A percentile compares a stretch with the other conserved stretches of the same genome.
Conservation (phyloP, 2,888 invertebrate species). For the Trypoxylon attenuatum region DNA sequence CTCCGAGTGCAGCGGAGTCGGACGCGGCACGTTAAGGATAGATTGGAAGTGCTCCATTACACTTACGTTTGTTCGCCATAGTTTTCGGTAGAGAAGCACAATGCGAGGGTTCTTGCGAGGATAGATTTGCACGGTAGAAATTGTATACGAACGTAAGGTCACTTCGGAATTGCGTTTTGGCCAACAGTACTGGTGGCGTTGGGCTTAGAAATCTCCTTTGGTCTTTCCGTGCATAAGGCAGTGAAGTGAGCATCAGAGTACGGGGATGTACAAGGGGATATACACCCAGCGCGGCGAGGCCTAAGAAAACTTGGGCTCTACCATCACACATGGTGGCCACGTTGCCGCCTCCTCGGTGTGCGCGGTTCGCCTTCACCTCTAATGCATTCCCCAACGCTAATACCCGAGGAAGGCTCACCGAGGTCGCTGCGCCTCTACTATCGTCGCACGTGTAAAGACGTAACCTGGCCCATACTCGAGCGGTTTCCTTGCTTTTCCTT, state of each 20-base stretch:
- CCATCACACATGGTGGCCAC: conserved; percentile 70
- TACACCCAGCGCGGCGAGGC: conserved; percentile 54
- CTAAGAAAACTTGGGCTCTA: conserved; percentile 56
- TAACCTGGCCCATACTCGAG: conserved; percentile 37
- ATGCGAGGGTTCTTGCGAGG: too few relatives aligned
- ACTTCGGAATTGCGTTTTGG: too few relatives aligned
- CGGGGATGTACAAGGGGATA: conserved; percentile 39
- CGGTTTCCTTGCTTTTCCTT: conserved; percentile 5
- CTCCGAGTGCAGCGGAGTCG: neutral
- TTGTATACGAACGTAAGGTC: too few relatives aligned
- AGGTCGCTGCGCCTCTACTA: conserved; percentile 58
- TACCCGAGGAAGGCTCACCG: conserved; percentile 56
- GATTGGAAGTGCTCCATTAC: neutral
- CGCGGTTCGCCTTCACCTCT: conserved; percentile 53
- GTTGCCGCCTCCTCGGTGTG: conserved; percentile 66
- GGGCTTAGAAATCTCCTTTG: too few relatives aligned
- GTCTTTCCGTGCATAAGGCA: too few relatives aligned
- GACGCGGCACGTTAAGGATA: conserved; percentile 19
- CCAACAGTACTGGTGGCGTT: too few relatives aligned
- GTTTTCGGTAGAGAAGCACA: neutral
- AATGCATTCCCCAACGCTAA: conserved; percentile 68
- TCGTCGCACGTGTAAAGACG: conserved; percentile 64
- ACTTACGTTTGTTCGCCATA: neutral
- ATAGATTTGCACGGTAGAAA: too few relatives aligned
- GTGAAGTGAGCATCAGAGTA: conserved; percentile 18